phyloP scores from a whole-genome alignment of 2,113 vertebrate genomes.

The Mastomys natalensis region DNA sequence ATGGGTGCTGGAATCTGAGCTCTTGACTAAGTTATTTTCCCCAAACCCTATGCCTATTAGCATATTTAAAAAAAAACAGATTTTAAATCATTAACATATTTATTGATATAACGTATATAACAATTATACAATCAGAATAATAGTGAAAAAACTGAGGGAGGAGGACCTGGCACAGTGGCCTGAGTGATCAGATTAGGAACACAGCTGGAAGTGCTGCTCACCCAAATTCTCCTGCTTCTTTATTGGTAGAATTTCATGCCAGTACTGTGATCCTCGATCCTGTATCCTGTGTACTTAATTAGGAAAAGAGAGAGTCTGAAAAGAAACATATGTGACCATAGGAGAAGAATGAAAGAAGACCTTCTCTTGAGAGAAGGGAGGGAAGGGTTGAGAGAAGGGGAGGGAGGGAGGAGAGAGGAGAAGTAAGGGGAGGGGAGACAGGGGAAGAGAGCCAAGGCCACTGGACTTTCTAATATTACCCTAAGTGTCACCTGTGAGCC shows the following conservation, averaged over 20 bases:
- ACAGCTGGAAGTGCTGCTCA: neutral
- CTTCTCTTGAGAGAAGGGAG: neutral
- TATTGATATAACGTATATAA: neutral
- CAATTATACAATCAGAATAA: neutral
- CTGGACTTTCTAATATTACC: neutral
- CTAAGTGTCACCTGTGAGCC: neutral
- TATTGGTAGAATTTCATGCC: neutral
- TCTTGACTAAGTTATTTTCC: neutral
- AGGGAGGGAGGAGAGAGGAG: no score
- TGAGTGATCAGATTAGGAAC: neutral
- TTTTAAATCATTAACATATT: constrained; percentile 13
- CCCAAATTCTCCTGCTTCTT: neutral
- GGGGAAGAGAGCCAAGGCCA: neutral
- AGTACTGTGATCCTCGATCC: neutral
- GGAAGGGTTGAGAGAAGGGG: neutral
- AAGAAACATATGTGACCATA: neutral
- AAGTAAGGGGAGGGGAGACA: no score
- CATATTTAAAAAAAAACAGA: neutral
- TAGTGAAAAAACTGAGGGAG: constrained; percentile 14
- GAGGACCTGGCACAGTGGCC: neutral
- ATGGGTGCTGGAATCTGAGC: neutral
- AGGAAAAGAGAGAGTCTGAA: neutral
- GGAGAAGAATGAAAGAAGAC: constrained; percentile 16
- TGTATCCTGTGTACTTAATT: constrained; percentile 1
- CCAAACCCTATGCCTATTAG: neutral